Conservation (phyloP, 2,113 vertebrate species). For the Cygnus buccinator region DNA sequence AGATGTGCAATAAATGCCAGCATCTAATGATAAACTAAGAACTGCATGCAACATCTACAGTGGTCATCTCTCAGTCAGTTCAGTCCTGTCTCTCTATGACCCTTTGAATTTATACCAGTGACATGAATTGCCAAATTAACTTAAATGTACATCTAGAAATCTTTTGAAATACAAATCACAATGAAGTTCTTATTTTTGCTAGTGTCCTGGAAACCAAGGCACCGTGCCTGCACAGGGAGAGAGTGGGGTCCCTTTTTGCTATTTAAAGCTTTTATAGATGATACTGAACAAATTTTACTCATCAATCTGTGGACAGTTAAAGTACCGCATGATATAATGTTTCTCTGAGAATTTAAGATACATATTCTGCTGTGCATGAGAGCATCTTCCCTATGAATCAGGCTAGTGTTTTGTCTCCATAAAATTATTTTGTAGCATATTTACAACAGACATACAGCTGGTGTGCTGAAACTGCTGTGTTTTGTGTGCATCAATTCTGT, state of each 20-base stretch:
- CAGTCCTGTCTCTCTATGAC: neutral
- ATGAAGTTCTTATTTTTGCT: neutral
- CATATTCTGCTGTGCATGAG: neutral
- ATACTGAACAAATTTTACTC: neutral
- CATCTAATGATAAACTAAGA: neutral
- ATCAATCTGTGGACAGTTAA: neutral
- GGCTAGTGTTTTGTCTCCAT: neutral
- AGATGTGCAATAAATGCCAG: slow-evolving; percentile 58
- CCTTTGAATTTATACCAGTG: neutral
- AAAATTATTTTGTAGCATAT: neutral
- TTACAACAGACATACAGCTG: neutral
- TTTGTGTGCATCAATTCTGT: neutral
- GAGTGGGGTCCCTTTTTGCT: neutral
- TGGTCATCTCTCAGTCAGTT: neutral
- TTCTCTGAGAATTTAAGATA: neutral
- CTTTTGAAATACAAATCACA: neutral
- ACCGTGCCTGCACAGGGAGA: fast-evolving
- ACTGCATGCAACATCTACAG: neutral
- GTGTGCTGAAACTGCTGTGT: neutral
- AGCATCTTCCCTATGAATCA: neutral
- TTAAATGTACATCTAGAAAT: neutral
- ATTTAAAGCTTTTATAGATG: neutral
- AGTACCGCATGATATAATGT: neutral
- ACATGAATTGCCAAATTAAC: neutral
- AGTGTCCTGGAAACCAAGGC: neutral